phyloP scores from a whole-genome alignment of 2,888 invertebrate genomes.

The Brachypterus glaber region DNA sequence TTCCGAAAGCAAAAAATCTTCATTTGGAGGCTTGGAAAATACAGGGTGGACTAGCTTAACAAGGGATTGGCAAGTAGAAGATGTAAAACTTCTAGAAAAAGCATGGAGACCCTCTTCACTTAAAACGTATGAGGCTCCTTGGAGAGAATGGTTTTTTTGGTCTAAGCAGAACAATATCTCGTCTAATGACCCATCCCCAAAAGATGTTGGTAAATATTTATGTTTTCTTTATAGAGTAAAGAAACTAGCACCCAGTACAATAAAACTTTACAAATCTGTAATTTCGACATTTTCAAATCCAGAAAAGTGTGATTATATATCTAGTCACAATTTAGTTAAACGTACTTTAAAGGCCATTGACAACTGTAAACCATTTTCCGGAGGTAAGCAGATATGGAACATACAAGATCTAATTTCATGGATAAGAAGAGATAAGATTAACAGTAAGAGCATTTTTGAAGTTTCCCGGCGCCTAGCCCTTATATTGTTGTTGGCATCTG shows the following conservation, averaged over 20 bases:
- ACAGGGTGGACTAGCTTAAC: conserved; percentile 22
- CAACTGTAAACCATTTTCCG: conserved; percentile 2
- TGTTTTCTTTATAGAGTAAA: conserved; percentile 14
- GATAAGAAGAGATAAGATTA: no score
- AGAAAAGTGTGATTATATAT: not conserved
- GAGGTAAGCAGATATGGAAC: conserved; percentile 11
- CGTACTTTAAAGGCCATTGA: conserved; percentile 19
- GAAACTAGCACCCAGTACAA: conserved; percentile 19
- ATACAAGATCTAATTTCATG: conserved; percentile 7
- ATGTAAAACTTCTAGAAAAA: conserved; percentile 12
- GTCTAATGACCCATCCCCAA: conserved; percentile 7
- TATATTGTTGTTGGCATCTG: conserved; percentile 18
- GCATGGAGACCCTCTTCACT: conserved; percentile 16
- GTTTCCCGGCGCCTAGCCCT: conserved; percentile 13
- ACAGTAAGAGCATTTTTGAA: no score
- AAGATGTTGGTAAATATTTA: conserved; percentile 13
- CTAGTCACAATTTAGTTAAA: conserved; percentile 17
- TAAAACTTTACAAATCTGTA: conserved; percentile 23
- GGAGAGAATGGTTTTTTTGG: conserved; percentile 14
- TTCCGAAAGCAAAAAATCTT: conserved; percentile 19
- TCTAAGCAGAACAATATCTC: conserved; percentile 4
- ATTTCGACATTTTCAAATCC: conserved; percentile 21
- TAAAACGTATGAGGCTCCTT: conserved; percentile 14
- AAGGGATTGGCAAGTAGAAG: conserved; percentile 18
- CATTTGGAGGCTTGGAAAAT: conserved; percentile 25